A percentile compares a stretch with the other conserved stretches of the same genome.
These are phyloP conservation scores for Taenioides sp. DNA, from an alignment of 2,797 vertebrate genomes.

Conservation along the genomic window DNA sequence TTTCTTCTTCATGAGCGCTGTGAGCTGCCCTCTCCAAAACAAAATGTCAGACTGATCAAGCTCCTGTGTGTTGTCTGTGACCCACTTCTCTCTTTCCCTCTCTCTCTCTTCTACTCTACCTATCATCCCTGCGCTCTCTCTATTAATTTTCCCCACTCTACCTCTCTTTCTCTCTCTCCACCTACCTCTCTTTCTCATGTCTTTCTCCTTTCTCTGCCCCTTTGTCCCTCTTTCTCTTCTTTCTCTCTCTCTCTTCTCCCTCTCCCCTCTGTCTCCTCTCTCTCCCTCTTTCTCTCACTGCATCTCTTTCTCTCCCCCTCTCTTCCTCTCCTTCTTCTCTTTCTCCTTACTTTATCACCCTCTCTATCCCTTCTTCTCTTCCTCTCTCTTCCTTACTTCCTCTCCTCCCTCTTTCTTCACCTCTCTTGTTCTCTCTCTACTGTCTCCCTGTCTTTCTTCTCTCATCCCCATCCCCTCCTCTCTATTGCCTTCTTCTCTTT, in stretches of 20 bases:
- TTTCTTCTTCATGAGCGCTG: no score
- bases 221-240: background rate
- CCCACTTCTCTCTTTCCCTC: slow-evolving; percentile 38
- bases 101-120: slow-evolving; percentile 18
- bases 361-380: no score
- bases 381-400: background rate
- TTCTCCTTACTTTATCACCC: no score
- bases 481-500: background rate
- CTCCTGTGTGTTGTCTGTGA: slow-evolving; percentile 33
- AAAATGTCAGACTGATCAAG: slow-evolving; percentile 20
- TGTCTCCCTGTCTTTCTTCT: background rate
- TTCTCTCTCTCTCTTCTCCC: no score
- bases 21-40: background rate
- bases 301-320: no score
- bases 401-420: background rate
- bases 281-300: background rate
- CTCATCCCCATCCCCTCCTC: background rate
- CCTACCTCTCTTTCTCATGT: background rate
- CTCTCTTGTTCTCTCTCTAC: background rate
- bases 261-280: background rate
- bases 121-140: background rate
- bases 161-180: background rate
- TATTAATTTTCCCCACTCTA: background rate
- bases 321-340: no score
- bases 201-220: background rate